phyloP scores from a whole-genome alignment of 2,888 invertebrate genomes.

The Pyrrhia umbra region DNA sequence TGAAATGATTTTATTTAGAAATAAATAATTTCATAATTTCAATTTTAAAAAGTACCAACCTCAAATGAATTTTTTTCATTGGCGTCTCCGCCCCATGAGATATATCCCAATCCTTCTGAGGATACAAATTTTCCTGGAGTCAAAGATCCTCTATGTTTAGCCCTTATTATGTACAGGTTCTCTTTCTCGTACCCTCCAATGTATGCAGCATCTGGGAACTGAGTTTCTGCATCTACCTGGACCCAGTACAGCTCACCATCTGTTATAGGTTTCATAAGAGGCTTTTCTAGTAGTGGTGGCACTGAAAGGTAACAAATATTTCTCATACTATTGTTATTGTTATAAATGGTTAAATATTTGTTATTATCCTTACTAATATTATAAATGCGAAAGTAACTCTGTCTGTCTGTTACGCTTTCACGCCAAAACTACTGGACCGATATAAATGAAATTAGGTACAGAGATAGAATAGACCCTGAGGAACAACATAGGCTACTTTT shows the following conservation, averaged over 20 bases:
- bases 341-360: too few species aligned
- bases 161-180: constrained; percentile 92
- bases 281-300: constrained; percentile 64
- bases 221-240: constrained; percentile 83
- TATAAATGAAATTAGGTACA: too few species aligned
- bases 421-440: too few species aligned
- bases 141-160: constrained; percentile 92
- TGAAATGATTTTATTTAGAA: too few species aligned
- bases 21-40: too few species aligned
- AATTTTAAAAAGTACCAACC: constrained; percentile 78
- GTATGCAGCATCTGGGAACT: constrained; percentile 93
- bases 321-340: background rate
- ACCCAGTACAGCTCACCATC: constrained; percentile 92
- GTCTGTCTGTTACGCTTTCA: too few species aligned
- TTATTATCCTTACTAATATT: too few species aligned
- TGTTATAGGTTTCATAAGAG: constrained; percentile 64
- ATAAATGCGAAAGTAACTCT: too few species aligned
- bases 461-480: too few species aligned
- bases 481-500: too few species aligned
- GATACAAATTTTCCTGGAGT: constrained; percentile 95
- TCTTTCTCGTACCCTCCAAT: constrained; percentile 92
- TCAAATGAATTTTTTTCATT: constrained; percentile 93
- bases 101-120: constrained; percentile 92
- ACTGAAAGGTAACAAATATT: constrained; percentile 58
- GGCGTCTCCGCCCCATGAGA: constrained; percentile 94